Percentiles rank a stretch among this genome's conserved stretches.
phyloP scores from a whole-genome alignment of 1,140 invertebrate species.

The Bombus cullumanus region DNA sequence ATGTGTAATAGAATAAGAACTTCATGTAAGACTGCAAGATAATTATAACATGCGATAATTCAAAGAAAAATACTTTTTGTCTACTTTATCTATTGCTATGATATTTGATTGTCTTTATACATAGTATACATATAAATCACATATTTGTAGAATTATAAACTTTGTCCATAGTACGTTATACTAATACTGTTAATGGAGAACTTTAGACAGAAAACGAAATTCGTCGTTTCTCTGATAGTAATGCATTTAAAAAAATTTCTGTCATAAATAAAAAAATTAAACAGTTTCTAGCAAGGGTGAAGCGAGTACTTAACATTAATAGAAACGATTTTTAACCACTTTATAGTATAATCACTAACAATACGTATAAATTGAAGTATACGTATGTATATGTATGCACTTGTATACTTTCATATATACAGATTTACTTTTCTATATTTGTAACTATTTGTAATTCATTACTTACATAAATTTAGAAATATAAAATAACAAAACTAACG shows the following conservation, averaged over 20 bases:
- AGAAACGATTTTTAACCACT: background rate
- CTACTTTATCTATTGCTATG: background rate
- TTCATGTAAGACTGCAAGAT: background rate
- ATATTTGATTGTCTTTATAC: conserved; percentile 18
- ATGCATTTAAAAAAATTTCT: background rate
- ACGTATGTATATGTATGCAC: too few relatives aligned
- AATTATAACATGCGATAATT: background rate
- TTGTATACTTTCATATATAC: too few relatives aligned
- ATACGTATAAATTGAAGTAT: background rate
- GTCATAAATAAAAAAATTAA: background rate
- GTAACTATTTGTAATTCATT: background rate
- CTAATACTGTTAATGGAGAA: background rate
- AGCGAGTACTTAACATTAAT: background rate
- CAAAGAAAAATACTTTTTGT: background rate
- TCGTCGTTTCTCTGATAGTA: background rate
- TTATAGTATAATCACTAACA: background rate
- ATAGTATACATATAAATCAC: conserved; percentile 1
- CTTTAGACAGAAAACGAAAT: background rate
- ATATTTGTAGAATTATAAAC: background rate
- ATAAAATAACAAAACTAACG: background rate
- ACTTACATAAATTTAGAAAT: background rate
- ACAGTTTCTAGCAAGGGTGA: background rate
- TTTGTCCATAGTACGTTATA: background rate
- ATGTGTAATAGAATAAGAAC: conserved; percentile 4
- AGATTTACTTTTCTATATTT: background rate